Evolutionary conservation across 2,113 vertebrate species (phyloP).

Genomic region (Notechis scutatus): DNA sequence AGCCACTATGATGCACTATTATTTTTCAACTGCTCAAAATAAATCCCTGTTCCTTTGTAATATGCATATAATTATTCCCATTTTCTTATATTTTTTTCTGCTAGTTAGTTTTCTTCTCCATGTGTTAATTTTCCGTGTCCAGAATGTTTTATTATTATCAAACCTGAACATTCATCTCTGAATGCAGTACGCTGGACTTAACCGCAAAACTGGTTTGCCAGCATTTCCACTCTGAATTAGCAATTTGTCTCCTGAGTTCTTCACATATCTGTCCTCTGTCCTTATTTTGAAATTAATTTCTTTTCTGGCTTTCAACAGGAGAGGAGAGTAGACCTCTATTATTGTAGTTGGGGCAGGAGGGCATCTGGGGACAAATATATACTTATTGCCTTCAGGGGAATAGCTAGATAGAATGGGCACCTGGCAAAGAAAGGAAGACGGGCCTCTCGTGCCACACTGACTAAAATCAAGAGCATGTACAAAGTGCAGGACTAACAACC

Average conservation of each 20-base stretch:
- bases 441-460: not conserved
- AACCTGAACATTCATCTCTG: not conserved
- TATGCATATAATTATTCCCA: not conserved
- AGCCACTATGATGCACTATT: not conserved
- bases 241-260: not conserved
- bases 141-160: not conserved
- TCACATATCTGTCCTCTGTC: not conserved
- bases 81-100: not conserved
- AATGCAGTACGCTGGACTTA: not conserved
- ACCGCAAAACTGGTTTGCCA: not conserved
- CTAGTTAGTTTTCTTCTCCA: not conserved
- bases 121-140: not conserved
- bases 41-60: not conserved
- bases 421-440: not conserved
- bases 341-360: not conserved
- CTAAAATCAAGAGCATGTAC: not conserved
- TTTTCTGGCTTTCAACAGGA: not conserved
- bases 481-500: not conserved
- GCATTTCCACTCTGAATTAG: not conserved
- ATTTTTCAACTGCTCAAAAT: not conserved
- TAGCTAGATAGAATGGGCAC: not conserved
- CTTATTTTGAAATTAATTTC: not conserved
- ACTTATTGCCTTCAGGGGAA: not conserved
- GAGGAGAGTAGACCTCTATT: not conserved
- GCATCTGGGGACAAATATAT: not conserved